Percentiles rank a stretch among this genome's conserved stretches.
These are phyloP conservation scores for Philotrypesis tridentata DNA, from an alignment of 1,140 invertebrate species.

Conservation along the genomic window DNA sequence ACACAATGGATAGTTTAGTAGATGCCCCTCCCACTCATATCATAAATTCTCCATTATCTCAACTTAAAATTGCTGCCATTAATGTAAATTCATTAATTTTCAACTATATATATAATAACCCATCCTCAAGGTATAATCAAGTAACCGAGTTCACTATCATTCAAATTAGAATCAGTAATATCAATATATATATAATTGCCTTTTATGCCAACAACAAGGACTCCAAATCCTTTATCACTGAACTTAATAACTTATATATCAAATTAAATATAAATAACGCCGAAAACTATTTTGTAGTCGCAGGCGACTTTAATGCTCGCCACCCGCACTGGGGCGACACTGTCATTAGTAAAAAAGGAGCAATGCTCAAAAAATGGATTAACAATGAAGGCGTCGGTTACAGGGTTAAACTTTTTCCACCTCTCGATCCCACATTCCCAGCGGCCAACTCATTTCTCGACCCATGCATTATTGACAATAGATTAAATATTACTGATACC, in stretches of 20 bases:
- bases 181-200: conserved; percentile 38
- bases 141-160: conserved; percentile 48
- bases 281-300: conserved; percentile 52
- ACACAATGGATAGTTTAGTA: background rate
- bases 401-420: conserved; percentile 39
- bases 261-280: conserved; percentile 35
- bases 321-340: conserved; percentile 49
- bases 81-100: conserved; percentile 52
- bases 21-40: no score
- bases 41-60: no score
- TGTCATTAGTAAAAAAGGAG: conserved; percentile 38
- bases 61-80: conserved; percentile 43
- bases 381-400: conserved; percentile 34
- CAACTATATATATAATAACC: no score
- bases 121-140: no score
- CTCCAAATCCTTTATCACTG: conserved; percentile 41
- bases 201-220: conserved; percentile 49
- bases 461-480: conserved; percentile 23
- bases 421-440: conserved; percentile 8
- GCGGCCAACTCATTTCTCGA: conserved; percentile 5
- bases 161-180: conserved; percentile 44
- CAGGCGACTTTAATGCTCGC: conserved; percentile 55
- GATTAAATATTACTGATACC: background rate
- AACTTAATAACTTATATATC: conserved; percentile 49
- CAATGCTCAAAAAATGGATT: conserved; percentile 42